These are phyloP conservation scores for Sycon ciliatum DNA, from an alignment of 37 sponge, comb jelly and placozoan genomes.

Conservation along the genomic window DNA sequence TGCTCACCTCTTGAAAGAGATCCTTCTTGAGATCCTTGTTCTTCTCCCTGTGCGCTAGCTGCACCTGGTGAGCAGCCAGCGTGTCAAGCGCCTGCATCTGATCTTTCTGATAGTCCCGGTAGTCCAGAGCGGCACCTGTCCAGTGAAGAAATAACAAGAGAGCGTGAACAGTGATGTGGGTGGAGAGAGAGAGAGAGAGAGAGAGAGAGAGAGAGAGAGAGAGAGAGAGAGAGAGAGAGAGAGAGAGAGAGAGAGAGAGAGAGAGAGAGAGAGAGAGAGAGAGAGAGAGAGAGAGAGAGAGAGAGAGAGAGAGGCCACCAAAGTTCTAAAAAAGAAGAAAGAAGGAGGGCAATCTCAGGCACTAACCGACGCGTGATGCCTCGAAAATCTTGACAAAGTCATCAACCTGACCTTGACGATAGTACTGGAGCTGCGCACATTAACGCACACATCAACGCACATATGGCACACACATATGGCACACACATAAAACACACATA, in stretches of 20 bases:
- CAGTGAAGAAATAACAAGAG: not conserved
- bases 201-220: too few relatives aligned
- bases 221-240: too few relatives aligned
- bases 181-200: too few relatives aligned
- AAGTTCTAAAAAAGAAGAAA: not conserved
- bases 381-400: constrained; percentile 71
- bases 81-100: constrained; percentile 85
- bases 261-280: too few relatives aligned
- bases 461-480: not conserved
- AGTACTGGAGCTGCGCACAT: constrained; percentile 66
- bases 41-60: constrained; percentile 69
- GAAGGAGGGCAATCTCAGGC: not conserved
- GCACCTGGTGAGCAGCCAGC: constrained; percentile 81
- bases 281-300: too few relatives aligned
- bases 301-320: too few relatives aligned
- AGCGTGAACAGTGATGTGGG: too few relatives aligned
- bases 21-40: constrained; percentile 62
- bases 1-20: constrained; percentile 65
- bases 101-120: constrained; percentile 78
- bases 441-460: not conserved
- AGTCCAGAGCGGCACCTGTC: constrained; percentile 60
- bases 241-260: too few relatives aligned
- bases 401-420: constrained; percentile 60
- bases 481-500: too few relatives aligned
- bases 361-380: constrained; percentile 51